Evolutionary conservation across 2,797 vertebrate genomes (phyloP).

Genomic region (Aplochiton taeniatus): DNA sequence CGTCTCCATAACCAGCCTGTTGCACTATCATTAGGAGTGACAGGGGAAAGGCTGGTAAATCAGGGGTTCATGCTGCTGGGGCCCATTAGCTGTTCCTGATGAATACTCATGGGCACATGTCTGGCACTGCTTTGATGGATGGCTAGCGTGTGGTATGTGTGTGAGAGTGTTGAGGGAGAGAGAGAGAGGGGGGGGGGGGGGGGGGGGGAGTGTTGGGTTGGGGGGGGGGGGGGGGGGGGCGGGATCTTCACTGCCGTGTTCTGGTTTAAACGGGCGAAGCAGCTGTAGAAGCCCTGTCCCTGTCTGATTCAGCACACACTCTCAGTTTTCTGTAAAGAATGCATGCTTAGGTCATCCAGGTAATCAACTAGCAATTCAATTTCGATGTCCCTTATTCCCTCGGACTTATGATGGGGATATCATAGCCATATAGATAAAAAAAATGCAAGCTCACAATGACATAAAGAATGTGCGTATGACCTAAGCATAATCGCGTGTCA

Average conservation of each 20-base stretch:
- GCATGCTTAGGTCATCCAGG: too few relatives aligned
- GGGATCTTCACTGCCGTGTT: slow-evolving; percentile 39
- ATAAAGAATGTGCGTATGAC: too few relatives aligned
- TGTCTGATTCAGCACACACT: not conserved
- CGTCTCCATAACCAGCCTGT: slow-evolving; percentile 58
- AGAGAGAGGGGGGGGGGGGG: not conserved
- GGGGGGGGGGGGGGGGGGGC: not conserved
- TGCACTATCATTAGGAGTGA: slow-evolving; percentile 69
- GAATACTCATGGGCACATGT: slow-evolving; percentile 70
- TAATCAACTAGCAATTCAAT: too few relatives aligned
- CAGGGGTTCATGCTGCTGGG: slow-evolving; percentile 64
- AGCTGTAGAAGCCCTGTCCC: slow-evolving; percentile 18
- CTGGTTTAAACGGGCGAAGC: slow-evolving; percentile 4
- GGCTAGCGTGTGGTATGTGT: not conserved
- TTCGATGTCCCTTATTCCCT: too few relatives aligned
- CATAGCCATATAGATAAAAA: too few relatives aligned
- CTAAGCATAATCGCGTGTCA: too few relatives aligned
- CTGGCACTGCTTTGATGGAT: slow-evolving; percentile 61
- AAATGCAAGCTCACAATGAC: too few relatives aligned
- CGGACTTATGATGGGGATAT: too few relatives aligned
- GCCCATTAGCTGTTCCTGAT: slow-evolving; percentile 66
- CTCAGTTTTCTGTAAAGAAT: too few relatives aligned
- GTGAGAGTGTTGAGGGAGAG: too few relatives aligned
- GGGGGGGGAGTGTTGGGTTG: slow-evolving; percentile 28
- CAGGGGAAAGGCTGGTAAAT: slow-evolving; percentile 63